phyloP scores from a whole-genome alignment of 2,113 vertebrate species.

The Grammomys dolichurus region DNA sequence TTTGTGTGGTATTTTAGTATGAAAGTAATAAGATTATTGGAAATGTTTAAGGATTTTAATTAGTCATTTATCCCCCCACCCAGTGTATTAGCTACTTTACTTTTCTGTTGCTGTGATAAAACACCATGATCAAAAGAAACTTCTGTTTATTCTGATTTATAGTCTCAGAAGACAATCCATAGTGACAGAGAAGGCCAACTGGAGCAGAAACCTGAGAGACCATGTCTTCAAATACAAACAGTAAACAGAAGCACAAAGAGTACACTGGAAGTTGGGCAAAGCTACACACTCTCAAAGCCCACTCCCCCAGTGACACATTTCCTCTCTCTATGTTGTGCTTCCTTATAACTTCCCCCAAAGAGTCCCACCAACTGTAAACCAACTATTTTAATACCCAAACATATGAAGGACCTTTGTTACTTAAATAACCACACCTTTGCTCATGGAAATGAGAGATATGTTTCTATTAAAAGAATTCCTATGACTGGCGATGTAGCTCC shows the following conservation, averaged over 20 bases:
- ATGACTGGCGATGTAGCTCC: background rate
- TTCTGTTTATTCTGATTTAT: background rate
- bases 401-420: background rate
- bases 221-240: background rate
- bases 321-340: background rate
- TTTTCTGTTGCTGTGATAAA: background rate
- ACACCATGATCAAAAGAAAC: background rate
- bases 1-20: background rate
- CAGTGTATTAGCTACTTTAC: too few species aligned
- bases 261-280: background rate
- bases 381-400: background rate
- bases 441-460: background rate
- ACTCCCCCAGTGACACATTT: background rate
- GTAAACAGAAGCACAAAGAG: background rate
- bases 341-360: too few species aligned
- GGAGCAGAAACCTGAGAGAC: background rate
- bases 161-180: background rate
- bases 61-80: fast-evolving
- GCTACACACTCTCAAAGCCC: background rate
- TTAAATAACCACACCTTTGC: background rate
- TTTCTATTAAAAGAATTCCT: background rate
- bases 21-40: background rate
- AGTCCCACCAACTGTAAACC: background rate
- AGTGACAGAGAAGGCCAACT: background rate
- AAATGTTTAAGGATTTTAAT: background rate